Conservation (phyloP, 2,888 invertebrate species). For the Dryocosmus kuriphilus region DNA sequence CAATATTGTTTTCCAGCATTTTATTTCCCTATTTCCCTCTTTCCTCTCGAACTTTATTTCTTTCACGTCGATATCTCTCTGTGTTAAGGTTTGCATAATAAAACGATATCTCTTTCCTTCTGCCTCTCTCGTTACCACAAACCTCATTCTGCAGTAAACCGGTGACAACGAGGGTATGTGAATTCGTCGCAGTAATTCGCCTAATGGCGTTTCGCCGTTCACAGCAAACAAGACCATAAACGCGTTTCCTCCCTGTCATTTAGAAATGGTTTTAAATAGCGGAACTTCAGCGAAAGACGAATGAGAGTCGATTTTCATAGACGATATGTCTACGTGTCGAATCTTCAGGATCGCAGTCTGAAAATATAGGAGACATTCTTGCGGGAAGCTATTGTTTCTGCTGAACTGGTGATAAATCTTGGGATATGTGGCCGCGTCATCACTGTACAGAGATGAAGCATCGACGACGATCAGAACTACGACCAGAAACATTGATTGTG, state of each 20-base stretch:
- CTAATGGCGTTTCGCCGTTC: not conserved
- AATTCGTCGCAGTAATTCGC: not conserved
- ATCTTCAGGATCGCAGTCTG: not conserved
- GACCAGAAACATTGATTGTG: not conserved
- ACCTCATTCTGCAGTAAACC: not conserved
- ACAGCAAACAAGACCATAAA: not conserved
- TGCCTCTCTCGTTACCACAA: not conserved
- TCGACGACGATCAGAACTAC: not conserved
- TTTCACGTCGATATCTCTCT: not conserved
- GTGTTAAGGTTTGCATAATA: not conserved
- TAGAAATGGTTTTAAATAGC: not conserved
- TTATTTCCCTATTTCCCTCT: not conserved
- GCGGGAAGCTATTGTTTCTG: not conserved
- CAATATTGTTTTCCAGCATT: no score
- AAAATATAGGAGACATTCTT: not conserved
- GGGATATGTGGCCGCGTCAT: constrained; percentile 2
- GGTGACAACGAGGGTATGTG: not conserved
- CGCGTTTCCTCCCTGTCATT: not conserved
- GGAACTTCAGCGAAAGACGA: not conserved
- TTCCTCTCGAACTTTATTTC: not conserved
- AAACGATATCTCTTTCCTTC: not conserved
- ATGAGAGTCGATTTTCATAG: not conserved
- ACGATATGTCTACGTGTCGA: not conserved
- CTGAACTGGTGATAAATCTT: constrained; percentile 9
- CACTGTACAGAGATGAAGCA: not conserved